Evolutionary conservation across 2,888 invertebrate species (phyloP), one percentile per base, ranked within the genome.

Genomic region (Brenthis hecate): DNA sequence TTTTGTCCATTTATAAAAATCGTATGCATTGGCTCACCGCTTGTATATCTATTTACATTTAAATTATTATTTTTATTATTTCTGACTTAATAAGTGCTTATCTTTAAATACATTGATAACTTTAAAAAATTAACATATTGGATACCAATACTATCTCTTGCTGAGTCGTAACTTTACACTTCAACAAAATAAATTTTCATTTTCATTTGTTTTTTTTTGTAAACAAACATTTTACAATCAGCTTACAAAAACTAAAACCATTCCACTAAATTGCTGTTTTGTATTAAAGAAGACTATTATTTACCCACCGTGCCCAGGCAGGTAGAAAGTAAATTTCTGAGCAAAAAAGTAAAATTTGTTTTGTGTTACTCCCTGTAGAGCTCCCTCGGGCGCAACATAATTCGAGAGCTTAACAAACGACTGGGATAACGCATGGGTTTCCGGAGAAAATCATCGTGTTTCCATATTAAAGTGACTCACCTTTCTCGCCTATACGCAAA

Each of bases 301-400:
- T 74, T 71, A 70, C 69, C 69, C 61, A 66, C 70, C 66, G 68
- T 69, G 74, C 75, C 71, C 73, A 72, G 73, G 75, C 75, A 77
- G 73, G 74, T 75, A 74, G 73, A 80, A 80, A 76, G 77, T 77
- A 77, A 78, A 79, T 79, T 79, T 78, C 70, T 77, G 72, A 77
- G 73, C 74, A 78, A 81, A 83, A 80, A 80, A 78, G 77, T 77
- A 74, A 78, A 81, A 80, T 78, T 83, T 79, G 80, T 80, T 82
- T 83, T 80, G 79, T 80, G 81, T 81, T 82, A 78, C 78, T 79
- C 80, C 76, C 81, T 74, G 80, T 76, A 79, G 77, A 77, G 80
- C 80, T 86, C 85, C 85, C 86, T 53, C 73, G 84, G 85, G 86
- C 78, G 80, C 83, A 82, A 84, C 85, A 86, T 86, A 84, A 86